phyloP scores from a whole-genome alignment of 2,888 invertebrate genomes.

The Acholoe squamosa region DNA sequence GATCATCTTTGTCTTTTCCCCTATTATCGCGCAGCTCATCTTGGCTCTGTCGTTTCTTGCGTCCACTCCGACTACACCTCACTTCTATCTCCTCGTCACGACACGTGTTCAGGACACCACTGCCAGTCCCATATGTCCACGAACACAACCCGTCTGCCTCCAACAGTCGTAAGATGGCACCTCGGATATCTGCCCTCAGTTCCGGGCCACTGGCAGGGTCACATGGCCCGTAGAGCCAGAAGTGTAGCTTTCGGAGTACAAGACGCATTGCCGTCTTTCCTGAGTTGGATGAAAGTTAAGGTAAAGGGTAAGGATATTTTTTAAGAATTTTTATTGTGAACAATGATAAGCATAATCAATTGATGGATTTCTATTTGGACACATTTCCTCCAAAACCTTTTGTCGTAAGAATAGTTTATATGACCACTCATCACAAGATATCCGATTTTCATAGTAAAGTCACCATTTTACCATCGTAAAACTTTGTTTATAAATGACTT shows the following conservation, averaged over 20 bases:
- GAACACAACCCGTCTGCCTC: conserved; percentile 66
- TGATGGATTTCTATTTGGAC: no score
- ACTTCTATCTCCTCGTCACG: conserved; percentile 34
- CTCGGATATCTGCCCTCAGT: conserved; percentile 69
- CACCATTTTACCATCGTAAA: no score
- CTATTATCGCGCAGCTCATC: not conserved
- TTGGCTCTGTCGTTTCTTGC: not conserved
- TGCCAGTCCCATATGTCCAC: conserved; percentile 30
- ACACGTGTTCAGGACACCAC: conserved; percentile 5
- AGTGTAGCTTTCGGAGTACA: conserved; percentile 72
- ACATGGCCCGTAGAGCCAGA: conserved; percentile 74
- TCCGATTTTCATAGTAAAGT: no score
- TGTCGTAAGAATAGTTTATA: no score
- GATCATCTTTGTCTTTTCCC: not conserved
- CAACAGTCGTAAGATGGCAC: conserved; percentile 68
- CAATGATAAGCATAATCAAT: no score
- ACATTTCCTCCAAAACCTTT: no score
- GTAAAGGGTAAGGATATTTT: no score
- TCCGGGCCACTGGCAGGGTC: conserved; percentile 67
- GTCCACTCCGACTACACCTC: conserved; percentile 14
- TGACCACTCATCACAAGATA: no score
- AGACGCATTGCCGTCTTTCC: conserved; percentile 69
- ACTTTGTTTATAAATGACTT: no score
- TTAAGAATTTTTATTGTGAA: no score
- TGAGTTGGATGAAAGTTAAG: conserved; percentile 66